These are phyloP conservation scores for Pseudococcus jackbeardsleyi DNA, from an alignment of 2,888 invertebrate species.

Conservation along the genomic window DNA sequence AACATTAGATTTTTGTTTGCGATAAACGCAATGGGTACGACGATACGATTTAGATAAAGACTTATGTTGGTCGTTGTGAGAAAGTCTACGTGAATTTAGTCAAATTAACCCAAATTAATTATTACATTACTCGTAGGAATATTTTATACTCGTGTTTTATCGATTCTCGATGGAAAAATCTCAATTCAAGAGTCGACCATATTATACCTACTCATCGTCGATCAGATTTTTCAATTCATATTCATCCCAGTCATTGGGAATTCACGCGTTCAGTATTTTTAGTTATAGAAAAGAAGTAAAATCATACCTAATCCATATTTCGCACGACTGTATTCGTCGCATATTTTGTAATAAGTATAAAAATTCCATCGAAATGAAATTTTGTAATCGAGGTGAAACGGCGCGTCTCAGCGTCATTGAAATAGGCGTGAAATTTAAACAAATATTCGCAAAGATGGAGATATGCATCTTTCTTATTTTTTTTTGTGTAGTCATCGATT, in stretches of 20 bases:
- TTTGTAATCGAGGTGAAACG: slow-evolving; percentile 28
- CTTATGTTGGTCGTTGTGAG: neutral
- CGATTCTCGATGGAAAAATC: neutral
- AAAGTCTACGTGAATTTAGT: neutral
- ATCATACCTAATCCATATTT: neutral
- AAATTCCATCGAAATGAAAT: slow-evolving; percentile 12
- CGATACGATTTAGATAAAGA: neutral
- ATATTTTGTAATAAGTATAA: neutral
- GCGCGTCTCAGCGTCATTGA: neutral
- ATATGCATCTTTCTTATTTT: slow-evolving; percentile 17
- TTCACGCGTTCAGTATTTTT: no score
- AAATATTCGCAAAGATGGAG: slow-evolving; percentile 12
- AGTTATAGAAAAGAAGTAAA: neutral
- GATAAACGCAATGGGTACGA: neutral
- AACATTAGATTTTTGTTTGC: neutral
- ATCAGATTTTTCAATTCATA: neutral
- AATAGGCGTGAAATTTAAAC: slow-evolving; percentile 35
- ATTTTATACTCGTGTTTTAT: neutral
- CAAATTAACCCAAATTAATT: neutral
- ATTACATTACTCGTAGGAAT: neutral
- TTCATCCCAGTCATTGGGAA: neutral
- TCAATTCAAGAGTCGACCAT: neutral
- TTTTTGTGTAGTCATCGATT: slow-evolving; percentile 46
- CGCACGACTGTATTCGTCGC: neutral
- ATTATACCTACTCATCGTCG: neutral